Conservation (phyloP, 2,888 invertebrate genomes). For the Drosophila robusta region DNA sequence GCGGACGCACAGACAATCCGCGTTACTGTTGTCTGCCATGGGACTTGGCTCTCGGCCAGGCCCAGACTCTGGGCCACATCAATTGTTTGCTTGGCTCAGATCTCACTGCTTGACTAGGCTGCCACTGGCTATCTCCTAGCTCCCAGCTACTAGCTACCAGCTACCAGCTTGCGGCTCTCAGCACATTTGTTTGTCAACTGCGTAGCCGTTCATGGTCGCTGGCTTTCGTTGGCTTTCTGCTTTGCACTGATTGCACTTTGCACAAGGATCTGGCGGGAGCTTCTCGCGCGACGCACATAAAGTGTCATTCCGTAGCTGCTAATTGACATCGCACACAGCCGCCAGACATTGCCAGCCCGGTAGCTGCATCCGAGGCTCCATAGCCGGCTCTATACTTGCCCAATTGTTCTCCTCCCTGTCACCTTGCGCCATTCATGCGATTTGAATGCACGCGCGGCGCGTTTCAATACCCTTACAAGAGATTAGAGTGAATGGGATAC, state of each 20-base stretch:
- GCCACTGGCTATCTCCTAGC: slow-evolving; percentile 16
- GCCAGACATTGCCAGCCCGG: slow-evolving; percentile 40
- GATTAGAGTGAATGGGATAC: neutral
- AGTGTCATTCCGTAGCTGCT: slow-evolving; percentile 85
- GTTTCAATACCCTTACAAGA: slow-evolving; percentile 44
- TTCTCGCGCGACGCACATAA: slow-evolving; percentile 82
- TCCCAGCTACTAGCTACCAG: slow-evolving; percentile 25
- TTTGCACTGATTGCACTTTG: slow-evolving; percentile 83
- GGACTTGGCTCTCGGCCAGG: slow-evolving; percentile 22
- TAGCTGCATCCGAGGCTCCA: slow-evolving; percentile 20
- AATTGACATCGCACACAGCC: slow-evolving; percentile 84
- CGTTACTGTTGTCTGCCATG: slow-evolving; percentile 68
- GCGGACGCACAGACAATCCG: slow-evolving; percentile 62
- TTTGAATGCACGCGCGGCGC: slow-evolving; percentile 74
- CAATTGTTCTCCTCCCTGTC: slow-evolving; percentile 69
- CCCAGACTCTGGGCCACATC: slow-evolving; percentile 59
- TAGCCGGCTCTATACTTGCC: slow-evolving; percentile 44
- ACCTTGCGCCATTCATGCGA: slow-evolving; percentile 67
- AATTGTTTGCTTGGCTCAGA: slow-evolving; percentile 75
- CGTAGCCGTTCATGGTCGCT: slow-evolving; percentile 76
- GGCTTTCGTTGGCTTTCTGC: slow-evolving; percentile 71
- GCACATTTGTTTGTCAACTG: slow-evolving; percentile 76
- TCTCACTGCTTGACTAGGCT: slow-evolving; percentile 52
- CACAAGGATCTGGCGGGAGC: slow-evolving; percentile 61
- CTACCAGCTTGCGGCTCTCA: neutral